phyloP scores from a whole-genome alignment of 1,140 invertebrate species.

The Drosophila sturtevanti region DNA sequence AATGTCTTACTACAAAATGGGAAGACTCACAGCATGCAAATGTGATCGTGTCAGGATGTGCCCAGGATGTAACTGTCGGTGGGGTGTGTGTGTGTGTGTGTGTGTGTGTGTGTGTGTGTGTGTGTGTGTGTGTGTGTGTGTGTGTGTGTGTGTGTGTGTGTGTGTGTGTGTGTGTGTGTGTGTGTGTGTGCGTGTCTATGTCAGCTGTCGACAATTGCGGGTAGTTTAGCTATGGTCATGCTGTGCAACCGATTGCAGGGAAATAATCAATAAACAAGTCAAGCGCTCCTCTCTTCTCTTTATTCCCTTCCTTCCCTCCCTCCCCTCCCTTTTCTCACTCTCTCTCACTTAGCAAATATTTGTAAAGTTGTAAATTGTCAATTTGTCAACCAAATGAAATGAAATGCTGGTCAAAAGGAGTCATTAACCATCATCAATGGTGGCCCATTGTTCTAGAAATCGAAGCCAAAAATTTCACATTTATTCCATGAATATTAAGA shows the following conservation, averaged over 20 bases:
- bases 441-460: not conserved
- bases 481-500: too few relatives aligned
- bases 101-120: not conserved
- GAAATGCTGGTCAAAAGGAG: slow-evolving; percentile 3
- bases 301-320: not conserved
- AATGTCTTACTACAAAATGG: not conserved
- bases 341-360: not conserved
- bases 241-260: slow-evolving; percentile 4
- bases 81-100: too few relatives aligned
- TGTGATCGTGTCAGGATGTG: slow-evolving; percentile 28
- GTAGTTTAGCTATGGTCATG: slow-evolving; percentile 7
- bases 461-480: too few relatives aligned
- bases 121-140: not conserved
- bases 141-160: not conserved
- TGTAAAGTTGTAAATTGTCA: slow-evolving; percentile 1
- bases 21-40: slow-evolving; percentile 9
- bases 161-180: not conserved
- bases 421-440: not conserved
- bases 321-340: not conserved
- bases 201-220: slow-evolving; percentile 15
- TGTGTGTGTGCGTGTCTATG: not conserved
- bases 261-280: slow-evolving; percentile 10
- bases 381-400: not conserved
- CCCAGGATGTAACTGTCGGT: not conserved
- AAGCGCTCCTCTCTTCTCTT: not conserved